Conservation (phyloP, 2,888 invertebrate genomes). For the Eupeodes latifasciatus region DNA sequence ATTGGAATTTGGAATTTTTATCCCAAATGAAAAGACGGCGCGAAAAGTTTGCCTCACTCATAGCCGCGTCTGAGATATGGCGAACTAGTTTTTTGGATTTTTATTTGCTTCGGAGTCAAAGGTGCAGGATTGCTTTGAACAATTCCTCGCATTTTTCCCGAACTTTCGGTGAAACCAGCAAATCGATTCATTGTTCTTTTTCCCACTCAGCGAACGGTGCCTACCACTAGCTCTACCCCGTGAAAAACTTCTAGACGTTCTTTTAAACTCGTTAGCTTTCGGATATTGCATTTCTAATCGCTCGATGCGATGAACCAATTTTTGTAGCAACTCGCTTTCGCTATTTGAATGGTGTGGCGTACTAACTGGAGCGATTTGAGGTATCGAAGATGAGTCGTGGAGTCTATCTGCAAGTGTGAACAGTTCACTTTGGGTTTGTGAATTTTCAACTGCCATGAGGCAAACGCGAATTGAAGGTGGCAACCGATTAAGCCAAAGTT, state of each 20-base stretch:
- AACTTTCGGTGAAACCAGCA: constrained; percentile 3
- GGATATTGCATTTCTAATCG: not conserved
- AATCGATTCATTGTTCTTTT: not conserved
- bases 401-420: constrained; percentile 27
- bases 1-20: constrained; percentile 13
- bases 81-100: constrained; percentile 27
- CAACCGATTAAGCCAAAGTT: constrained; percentile 36
- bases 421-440: not conserved
- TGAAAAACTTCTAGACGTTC: not conserved
- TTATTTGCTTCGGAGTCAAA: constrained; percentile 2
- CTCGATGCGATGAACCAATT: not conserved
- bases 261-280: not conserved
- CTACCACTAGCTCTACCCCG: not conserved
- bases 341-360: not conserved
- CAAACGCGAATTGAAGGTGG: constrained; percentile 7
- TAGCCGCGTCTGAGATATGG: constrained; percentile 36
- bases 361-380: constrained; percentile 9
- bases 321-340: not conserved
- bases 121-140: not conserved
- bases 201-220: not conserved
- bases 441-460: constrained; percentile 36
- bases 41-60: constrained; percentile 41
- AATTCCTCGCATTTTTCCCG: not conserved
- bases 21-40: constrained; percentile 22
- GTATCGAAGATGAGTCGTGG: constrained; percentile 15